These are phyloP conservation scores for Meloe dianella DNA, from an alignment of 2,888 invertebrate species.

Conservation along the genomic window DNA sequence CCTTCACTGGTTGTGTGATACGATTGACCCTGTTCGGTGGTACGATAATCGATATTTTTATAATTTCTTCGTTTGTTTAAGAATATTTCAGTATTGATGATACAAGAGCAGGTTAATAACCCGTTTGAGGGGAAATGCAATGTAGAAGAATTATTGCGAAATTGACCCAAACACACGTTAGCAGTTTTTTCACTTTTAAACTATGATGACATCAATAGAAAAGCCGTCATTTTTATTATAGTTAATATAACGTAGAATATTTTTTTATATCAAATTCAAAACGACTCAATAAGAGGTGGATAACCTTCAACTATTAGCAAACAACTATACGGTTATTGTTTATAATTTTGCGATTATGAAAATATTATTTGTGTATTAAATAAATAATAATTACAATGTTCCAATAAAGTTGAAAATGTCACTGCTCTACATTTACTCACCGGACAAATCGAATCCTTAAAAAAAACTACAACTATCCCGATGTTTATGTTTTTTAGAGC, in stretches of 20 bases:
- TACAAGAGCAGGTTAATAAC: not conserved
- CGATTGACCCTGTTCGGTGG: constrained; percentile 6
- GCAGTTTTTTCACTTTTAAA: constrained; percentile 37
- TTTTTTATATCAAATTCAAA: not conserved
- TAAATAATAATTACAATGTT: constrained; percentile 9
- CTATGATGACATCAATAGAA: constrained; percentile 17
- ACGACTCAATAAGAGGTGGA: constrained; percentile 29
- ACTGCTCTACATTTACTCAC: not conserved
- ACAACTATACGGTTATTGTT: constrained; percentile 36
- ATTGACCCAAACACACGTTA: constrained; percentile 46
- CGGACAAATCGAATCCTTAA: not conserved
- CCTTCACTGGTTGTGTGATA: not conserved
- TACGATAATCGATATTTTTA: not conserved
- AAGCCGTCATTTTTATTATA: not conserved
- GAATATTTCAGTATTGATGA: not conserved
- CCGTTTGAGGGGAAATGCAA: not conserved
- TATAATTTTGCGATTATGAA: constrained; percentile 36
- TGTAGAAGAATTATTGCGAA: not conserved
- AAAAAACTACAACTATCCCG: not conserved
- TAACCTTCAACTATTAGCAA: constrained; percentile 35
- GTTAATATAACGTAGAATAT: not conserved
- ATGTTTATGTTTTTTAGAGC: not conserved
- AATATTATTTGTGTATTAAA: constrained; percentile 28
- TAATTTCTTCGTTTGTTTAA: not conserved
- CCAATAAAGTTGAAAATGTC: not conserved